Base-by-base conservation (phyloP, 2,888 invertebrate species). In the Nomada ruficornis region DNA sequence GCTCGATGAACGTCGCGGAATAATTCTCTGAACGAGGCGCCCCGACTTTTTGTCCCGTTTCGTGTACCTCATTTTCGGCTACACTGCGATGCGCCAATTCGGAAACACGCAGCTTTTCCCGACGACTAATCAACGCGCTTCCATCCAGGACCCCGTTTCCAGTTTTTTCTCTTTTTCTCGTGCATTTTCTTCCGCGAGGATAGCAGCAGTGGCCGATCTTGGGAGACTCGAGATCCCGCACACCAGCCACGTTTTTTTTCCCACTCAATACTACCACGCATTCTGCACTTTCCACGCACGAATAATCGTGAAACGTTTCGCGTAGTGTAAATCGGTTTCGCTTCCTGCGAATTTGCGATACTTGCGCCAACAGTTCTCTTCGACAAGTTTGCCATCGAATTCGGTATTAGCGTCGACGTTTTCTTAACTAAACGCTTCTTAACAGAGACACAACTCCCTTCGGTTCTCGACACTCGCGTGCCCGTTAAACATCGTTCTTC, bases 201-300 rank as follows among this genome's bases (percentile, higher is more conserved):
- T 42, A 26, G 20, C 47, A 20, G 44, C n/a, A 13, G 47, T 67
- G 50, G 15, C 36, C 55, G 29, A 73, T n/a, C 18, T 11, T 52
- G 23, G 18, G 20, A 4, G 20, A 20, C 4, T 1, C 42, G 52
- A 42, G 63, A 69, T 76, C 75, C 54, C n/a, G 62, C 63, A 83
- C 50, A 69, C 81, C 47, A n/a, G 83, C 81, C 86, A 88, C 86
- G 87, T 87, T 88, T 87, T 81, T 88, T 87, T 84, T 73, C 76
- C 77, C 73, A 62, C 74, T 36, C 84, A 77, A 82, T 67, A 68
- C 54, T 72, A 82, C 78, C 80, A 68, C 83, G 81, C 76, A 63
- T 57, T 80, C 73, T 47, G 64, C 80, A 75, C 72, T 64, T 52
- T 75, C 68, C 67, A 60, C 73, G 80, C 87, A 82, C 84, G 81